Base-by-base conservation (phyloP, 1,140 invertebrate species). In the Drosophila bipectinata region DNA sequence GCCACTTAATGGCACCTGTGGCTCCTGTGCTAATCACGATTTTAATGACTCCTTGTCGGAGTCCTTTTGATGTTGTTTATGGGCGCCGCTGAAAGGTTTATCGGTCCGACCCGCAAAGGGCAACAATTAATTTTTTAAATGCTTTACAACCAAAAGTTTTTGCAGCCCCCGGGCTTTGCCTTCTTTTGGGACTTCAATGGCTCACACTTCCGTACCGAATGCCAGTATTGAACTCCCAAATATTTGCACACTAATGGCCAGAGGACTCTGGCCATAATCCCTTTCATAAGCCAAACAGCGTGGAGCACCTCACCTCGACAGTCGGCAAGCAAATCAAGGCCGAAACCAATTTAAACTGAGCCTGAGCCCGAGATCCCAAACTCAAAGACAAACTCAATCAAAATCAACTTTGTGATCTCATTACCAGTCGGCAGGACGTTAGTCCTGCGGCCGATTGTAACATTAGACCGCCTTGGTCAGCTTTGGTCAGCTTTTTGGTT, bases 111-210 rank as follows among this genome's bases (percentile, higher is more conserved):
- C 21, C 21, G 14, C 24, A 39, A 62, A 69, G 44, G 78, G 78
- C 62, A 56, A 53, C 78, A 77, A 80, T 80, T 80, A 80, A 81
- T 80, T 81, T 80, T 80, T 80, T 76, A 81, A 80, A 80, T 80
- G 72, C 77, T 80, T 80, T 76, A 76, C 77, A 80, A 44, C 59
- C 49, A 15, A 68, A 68, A 68, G 28, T 55, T 79, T 79, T 75
- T 44, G 54, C 55, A 39, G 30, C 58, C 18, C 8, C 1, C 8
- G 4, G 7, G 26, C 26, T 28, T 28, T 28, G 26, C 14, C 18
- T 44, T 41, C 5, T 18, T 5, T 15, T 6, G 9, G 24, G 8
- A 8, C 28, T 18, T 12, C n/a, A n/a, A 14, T 3, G 39, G n/a
- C 39, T 7, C 41, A 7, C 7, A 26, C 26, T 30, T 4, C n/a